Base-by-base conservation (phyloP, 2,797 vertebrate species). In the Pseudomugil tenellus region DNA sequence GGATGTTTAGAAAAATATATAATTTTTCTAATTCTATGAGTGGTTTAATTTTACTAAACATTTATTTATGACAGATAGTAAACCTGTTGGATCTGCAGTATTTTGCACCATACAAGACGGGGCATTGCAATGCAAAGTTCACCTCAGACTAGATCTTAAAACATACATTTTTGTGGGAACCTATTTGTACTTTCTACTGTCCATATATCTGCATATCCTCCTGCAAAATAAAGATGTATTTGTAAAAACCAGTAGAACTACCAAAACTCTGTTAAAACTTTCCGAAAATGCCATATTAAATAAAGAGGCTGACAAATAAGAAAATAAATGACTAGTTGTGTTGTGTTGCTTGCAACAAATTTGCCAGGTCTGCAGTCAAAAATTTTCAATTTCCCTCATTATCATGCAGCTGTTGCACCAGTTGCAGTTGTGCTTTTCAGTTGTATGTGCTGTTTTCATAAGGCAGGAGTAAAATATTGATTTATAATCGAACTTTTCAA, bases 81-180 rank as follows among this genome's bases (percentile, higher is more conserved):
- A 17, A 55, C 21, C 14, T 48, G 17, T 63, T 58, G 19, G 16
- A 29, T 21, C 8, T 21, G 28, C 55, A 63, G n/a, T 7, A 69
- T 59, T 17, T 29, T 29, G 28, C 7, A 29, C 17, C 16, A 26
- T 52, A 16, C 28, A 16, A n/a, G 46, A 12, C 23, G 17, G 26
- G 23, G 35, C 56, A 31, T 1, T n/a, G 25, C n/a, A 14, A 21
- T 49, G 16, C 34, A 46, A 9, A 35, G 16, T 25, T 9, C 31
- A 21, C 19, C 5, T 58, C 28, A 8, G 14, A 32, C n/a, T 43
- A 28, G 53, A 52, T 46, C 3, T 63, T 32, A n/a, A 14, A 63
- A 23, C n/a, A 49, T 14, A 49, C 25, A 56, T 39, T 32, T 71
- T 39, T 52, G 19, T 51, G 43, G 39, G 17, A 60, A 59, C 39